Conservation (phyloP, 2,888 invertebrate genomes). For the Synergus itoensis region DNA sequence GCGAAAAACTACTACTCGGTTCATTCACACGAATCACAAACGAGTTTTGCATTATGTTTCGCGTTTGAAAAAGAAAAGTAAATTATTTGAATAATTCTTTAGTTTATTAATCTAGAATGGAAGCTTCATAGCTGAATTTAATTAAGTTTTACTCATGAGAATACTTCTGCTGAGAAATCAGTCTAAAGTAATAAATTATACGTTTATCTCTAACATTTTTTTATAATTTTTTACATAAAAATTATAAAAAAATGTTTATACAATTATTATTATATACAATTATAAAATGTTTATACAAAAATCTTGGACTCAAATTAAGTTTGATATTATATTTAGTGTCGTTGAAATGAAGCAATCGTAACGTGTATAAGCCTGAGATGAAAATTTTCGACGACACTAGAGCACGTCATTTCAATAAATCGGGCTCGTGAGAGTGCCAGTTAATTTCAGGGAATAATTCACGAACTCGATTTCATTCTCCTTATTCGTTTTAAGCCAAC, state of each 20-base stretch:
- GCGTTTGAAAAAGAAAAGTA: neutral
- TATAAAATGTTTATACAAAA: too few relatives aligned
- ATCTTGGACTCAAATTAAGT: neutral
- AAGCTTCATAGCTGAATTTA: neutral
- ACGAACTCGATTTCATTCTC: neutral
- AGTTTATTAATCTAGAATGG: neutral
- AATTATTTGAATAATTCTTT: constrained; percentile 21
- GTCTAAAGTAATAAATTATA: neutral
- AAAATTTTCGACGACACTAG: neutral
- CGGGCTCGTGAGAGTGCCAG: neutral
- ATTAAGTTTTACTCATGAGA: neutral
- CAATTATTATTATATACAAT: too few relatives aligned
- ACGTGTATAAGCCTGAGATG: neutral
- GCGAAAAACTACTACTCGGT: neutral
- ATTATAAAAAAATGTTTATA: too few relatives aligned
- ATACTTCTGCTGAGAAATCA: neutral
- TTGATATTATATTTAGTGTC: neutral
- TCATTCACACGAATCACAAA: neutral
- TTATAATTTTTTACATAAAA: too few relatives aligned
- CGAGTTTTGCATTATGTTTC: neutral
- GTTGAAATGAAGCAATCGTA: neutral
- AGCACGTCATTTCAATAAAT: neutral
- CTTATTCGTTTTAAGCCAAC: neutral
- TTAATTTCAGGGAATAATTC: neutral
- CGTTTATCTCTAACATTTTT: neutral